A percentile compares a stretch with the other conserved stretches of the same genome.
Conservation (phyloP, 2,113 vertebrate genomes). For the Ptychochromis oligacanthus region DNA sequence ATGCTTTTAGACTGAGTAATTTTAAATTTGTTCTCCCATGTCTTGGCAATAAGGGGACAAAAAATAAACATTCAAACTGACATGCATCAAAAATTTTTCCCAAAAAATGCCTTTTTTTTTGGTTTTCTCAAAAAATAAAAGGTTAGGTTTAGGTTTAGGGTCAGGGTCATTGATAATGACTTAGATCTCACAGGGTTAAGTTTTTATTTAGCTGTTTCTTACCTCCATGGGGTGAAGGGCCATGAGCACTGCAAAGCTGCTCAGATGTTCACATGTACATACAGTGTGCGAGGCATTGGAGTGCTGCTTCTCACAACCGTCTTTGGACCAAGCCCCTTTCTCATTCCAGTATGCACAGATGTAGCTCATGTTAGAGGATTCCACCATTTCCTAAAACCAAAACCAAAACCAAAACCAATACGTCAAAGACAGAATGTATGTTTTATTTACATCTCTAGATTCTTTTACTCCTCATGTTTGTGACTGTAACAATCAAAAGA, state of each 20-base stretch:
- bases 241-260: constrained; percentile 90
- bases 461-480: accelerated
- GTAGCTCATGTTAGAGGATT: background rate
- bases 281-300: constrained; percentile 66
- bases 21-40: background rate
- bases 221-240: constrained; percentile 85
- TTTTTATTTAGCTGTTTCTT: constrained; percentile 5
- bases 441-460: background rate
- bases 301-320: constrained; percentile 70
- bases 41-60: background rate
- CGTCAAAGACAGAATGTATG: background rate
- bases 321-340: constrained; percentile 77
- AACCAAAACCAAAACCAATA: background rate
- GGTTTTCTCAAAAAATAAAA: background rate
- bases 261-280: constrained; percentile 85
- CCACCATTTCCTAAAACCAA: constrained; percentile 33
- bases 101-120: no score
- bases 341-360: constrained; percentile 84
- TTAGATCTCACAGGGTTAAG: background rate
- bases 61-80: background rate
- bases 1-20: accelerated
- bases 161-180: background rate
- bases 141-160: background rate
- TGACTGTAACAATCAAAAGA: background rate
- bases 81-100: background rate